Conservation (phyloP, 2,113 vertebrate species). For the Axis porcinus region DNA sequence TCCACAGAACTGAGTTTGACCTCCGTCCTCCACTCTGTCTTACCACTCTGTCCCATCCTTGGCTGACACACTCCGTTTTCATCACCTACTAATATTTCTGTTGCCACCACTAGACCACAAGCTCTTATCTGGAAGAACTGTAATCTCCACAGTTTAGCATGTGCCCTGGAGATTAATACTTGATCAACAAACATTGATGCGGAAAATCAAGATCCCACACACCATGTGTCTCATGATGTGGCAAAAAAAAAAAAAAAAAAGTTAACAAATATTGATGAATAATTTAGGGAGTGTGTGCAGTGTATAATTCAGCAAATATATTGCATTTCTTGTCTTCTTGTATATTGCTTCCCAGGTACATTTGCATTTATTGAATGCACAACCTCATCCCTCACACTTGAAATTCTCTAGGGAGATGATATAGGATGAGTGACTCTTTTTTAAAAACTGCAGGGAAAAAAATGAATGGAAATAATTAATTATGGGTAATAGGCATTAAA, state of each 20-base stretch:
- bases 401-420: not conserved
- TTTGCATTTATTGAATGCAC: not conserved
- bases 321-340: not conserved
- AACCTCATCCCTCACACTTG: not conserved
- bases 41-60: too few species aligned
- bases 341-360: not conserved
- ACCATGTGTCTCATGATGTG: not conserved
- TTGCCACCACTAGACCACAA: not conserved
- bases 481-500: not conserved
- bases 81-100: not conserved
- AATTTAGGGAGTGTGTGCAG: not conserved
- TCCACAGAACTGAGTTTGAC: not conserved
- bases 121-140: not conserved
- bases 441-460: not conserved
- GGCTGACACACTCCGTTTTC: not conserved
- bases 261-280: not conserved
- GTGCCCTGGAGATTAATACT: not conserved
- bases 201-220: not conserved
- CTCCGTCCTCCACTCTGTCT: rapidly evolving
- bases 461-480: not conserved
- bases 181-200: not conserved
- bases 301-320: not conserved
- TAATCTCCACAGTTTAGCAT: not conserved
- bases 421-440: not conserved
- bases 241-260: too few species aligned